Base-by-base conservation (phyloP, 2,797 vertebrate species). In the Falco naumanni region DNA sequence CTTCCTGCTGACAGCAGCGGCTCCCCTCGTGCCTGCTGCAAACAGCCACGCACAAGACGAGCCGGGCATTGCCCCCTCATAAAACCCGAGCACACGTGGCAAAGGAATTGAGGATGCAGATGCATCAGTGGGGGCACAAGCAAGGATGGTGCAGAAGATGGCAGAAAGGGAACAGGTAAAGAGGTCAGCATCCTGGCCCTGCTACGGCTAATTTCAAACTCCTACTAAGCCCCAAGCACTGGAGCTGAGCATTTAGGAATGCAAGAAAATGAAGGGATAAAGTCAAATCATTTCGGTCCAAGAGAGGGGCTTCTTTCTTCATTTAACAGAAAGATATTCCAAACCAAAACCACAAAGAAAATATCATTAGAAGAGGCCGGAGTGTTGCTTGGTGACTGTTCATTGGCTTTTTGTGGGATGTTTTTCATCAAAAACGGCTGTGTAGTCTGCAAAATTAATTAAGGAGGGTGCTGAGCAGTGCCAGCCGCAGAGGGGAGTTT, bases 291-390 rank as follows among this genome's bases (percentile, higher is more conserved):
- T 17, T 61, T 68, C 84, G 25, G 75, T 10, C 84, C 76, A n/a
- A 92, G 91, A 79, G 54, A 21, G 33, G 34, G 39, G 50, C 33
- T 88, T 89, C 74, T 68, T 64, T 85, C 87, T 54, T 86, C 29
- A 2, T 37, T 43, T 47, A 34, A 37, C 50, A 51, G 79, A 25
- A 43, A 68, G 94, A 94, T 72, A 89, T 96, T 96, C 87, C 91
- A 95, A 88, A 75, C 87, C 89, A 47, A 96, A 96, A 84, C 91
- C 89, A 75, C 95, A 94, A 87, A 83, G 95, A 43, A 96, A 95
- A 91, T 83, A 86, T 68, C 92, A 83, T 91, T 87, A 94, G 41
- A 82, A 14, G 96, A 91, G 82, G 84, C 89, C 16, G 14, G 76
- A 3, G 82, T 5, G 80, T 2, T 70, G 87, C 90, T 81, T 9